phyloP scores from a whole-genome alignment of 1,140 invertebrate genomes.

The Andrena cerasifolii region DNA sequence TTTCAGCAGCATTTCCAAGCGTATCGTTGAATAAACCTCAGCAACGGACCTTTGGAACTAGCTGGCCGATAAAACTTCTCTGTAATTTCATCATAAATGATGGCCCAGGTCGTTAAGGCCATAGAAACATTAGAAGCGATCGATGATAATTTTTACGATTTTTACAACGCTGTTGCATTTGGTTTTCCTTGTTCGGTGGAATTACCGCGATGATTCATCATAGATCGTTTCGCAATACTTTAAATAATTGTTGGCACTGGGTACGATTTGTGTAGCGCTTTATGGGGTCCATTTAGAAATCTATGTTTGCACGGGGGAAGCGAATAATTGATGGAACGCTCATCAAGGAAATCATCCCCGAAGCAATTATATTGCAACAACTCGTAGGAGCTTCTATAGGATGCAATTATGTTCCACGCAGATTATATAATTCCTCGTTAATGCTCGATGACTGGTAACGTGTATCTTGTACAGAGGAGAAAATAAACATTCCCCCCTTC shows the following conservation, averaged over 20 bases:
- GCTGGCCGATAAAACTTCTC: background rate
- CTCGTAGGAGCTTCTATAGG: no score
- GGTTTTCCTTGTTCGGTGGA: conserved; percentile 36
- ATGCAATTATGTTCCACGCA: no score
- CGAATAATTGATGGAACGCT: no score
- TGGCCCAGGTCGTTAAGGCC: background rate
- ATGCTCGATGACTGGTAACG: background rate
- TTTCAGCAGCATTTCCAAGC: no score
- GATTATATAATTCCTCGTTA: background rate
- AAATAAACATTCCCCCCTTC: background rate
- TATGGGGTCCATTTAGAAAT: no score
- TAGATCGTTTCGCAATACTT: background rate
- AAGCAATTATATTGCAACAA: background rate
- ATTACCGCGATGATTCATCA: conserved; percentile 38
- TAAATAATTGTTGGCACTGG: background rate
- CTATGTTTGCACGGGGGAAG: no score
- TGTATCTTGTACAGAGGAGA: conserved; percentile 1
- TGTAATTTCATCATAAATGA: background rate
- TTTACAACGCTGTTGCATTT: background rate
- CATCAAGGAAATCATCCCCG: no score
- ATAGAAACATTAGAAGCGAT: background rate
- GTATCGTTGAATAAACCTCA: no score
- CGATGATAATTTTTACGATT: background rate
- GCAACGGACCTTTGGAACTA: no score
- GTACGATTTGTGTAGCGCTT: no score